Conservation (phyloP, 2,888 invertebrate species). For the Lottia gigantea region DNA sequence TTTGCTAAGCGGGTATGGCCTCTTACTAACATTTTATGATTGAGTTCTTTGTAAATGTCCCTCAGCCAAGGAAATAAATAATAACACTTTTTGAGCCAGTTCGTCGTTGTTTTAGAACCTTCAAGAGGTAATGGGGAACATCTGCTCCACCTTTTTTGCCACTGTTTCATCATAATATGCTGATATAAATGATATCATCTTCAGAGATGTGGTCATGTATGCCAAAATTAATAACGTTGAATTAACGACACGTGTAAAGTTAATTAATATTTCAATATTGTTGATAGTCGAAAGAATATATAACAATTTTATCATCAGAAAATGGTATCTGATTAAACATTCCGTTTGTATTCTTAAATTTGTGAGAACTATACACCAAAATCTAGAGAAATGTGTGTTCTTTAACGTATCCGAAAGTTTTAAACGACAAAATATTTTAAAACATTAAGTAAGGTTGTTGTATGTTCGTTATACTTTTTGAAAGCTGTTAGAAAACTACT, state of each 20-base stretch:
- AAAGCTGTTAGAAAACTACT: too few species aligned
- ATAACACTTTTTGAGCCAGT: not conserved
- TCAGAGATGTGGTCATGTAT: not conserved
- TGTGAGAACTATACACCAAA: too few species aligned
- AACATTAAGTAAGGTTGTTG: too few species aligned
- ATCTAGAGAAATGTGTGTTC: too few species aligned
- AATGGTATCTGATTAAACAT: not conserved
- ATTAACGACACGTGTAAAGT: not conserved
- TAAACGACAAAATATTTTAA: too few species aligned
- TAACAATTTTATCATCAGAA: not conserved
- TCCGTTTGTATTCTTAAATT: too few species aligned
- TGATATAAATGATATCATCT: not conserved
- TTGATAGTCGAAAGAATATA: not conserved
- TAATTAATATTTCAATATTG: not conserved
- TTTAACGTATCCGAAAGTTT: too few species aligned
- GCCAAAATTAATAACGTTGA: constrained; percentile 1
- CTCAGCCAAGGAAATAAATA: not conserved
- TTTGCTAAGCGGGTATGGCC: not conserved
- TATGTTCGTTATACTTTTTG: too few species aligned
- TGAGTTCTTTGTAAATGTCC: not conserved
- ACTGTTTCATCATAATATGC: not conserved
- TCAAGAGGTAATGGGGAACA: not conserved
- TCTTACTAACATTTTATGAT: not conserved
- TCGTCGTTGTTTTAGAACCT: not conserved
- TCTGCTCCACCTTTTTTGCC: constrained; percentile 4